Base-by-base conservation (phyloP, 2,113 vertebrate genomes). In the Phoenicopterus ruber region DNA sequence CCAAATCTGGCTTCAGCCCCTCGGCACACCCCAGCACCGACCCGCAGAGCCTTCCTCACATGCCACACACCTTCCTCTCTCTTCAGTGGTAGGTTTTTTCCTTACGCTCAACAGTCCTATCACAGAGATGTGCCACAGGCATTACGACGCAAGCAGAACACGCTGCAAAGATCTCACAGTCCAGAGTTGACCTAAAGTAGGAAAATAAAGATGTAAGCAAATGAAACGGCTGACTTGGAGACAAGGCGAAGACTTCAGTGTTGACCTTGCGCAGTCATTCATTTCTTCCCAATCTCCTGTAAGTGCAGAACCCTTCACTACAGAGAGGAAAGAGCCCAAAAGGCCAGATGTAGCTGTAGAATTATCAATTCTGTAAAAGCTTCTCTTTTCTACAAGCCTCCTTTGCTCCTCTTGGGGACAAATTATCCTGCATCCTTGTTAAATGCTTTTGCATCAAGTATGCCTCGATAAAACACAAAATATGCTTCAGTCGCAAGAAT, bases 61-160 rank as follows among this genome's bases (percentile, higher is more conserved):
- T 16, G 6, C 24, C 10, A 31, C 21, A 13, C 10, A 21, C 21
- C 31, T 72, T 72, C 7, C 17, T 58, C 18, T 44, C 17, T 82
- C 55, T 70, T 57, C 44, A 46, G 1, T 1, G 2, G 4, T 7
- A 26, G 10, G 0, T 14, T 17, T 77, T 38, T 47, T 49, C 4
- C 32, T 77, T 59, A 4, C 0, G 0, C 15, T 61, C 25, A 49
- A 4, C 0, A 0, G 7, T 42, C 34, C 17, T 26, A 5, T 49
- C 50, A 52, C 4, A 21, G 26, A 78, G 9, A 6, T 13, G 21
- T 62, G 36, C 24, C 49, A 20, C 34, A 17, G n/a, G 34, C 25
- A 28, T 78, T 44, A 65, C 10, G 74, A 36, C 6, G 9, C 19
- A 67, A 76, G 21, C 38, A 71, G 50, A 46, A 88, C 42, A 34